Percentiles rank a stretch among this genome's conserved stretches.
These are phyloP conservation scores for Elgaria multicarinata DNA, from an alignment of 2,113 vertebrate genomes.

Conservation along the genomic window DNA sequence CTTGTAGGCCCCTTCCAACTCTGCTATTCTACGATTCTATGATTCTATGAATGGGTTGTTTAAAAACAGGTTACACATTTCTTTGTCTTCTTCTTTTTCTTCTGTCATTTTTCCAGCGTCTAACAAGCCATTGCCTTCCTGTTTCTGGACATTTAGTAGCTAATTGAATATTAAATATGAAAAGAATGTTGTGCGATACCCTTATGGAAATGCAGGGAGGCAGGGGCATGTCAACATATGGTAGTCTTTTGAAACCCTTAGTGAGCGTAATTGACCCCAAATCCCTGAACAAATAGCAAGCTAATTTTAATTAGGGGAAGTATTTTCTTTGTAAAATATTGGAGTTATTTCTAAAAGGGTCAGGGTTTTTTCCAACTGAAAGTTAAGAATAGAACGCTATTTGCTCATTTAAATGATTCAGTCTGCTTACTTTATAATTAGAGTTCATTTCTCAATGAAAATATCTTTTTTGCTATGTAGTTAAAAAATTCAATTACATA, in stretches of 20 bases:
- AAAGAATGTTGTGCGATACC: slow-evolving; percentile 1
- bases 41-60: not conserved
- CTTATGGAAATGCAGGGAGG: slow-evolving; percentile 29
- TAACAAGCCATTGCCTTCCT: not conserved
- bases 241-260: slow-evolving; percentile 63
- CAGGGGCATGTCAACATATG: slow-evolving; percentile 31
- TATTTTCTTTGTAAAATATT: slow-evolving; percentile 63
- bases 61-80: not conserved
- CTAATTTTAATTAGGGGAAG: slow-evolving; percentile 61
- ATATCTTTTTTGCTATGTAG: slow-evolving; percentile 14
- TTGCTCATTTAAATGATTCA: slow-evolving; percentile 55
- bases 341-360: slow-evolving; percentile 30
- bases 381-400: slow-evolving; percentile 56
- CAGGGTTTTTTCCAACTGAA: slow-evolving; percentile 32
- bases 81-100: not conserved
- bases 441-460: slow-evolving; percentile 41
- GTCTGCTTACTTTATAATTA: slow-evolving; percentile 53
- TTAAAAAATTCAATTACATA: slow-evolving; percentile 59
- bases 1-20: too few relatives aligned
- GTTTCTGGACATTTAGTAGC: slow-evolving; percentile 30
- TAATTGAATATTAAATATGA: not conserved
- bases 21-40: too few relatives aligned
- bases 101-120: not conserved
- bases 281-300: slow-evolving; percentile 61
- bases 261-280: slow-evolving; percentile 50